These are phyloP conservation scores for Tinamus guttatus DNA, from an alignment of 2,113 vertebrate genomes.

Conservation along the genomic window DNA sequence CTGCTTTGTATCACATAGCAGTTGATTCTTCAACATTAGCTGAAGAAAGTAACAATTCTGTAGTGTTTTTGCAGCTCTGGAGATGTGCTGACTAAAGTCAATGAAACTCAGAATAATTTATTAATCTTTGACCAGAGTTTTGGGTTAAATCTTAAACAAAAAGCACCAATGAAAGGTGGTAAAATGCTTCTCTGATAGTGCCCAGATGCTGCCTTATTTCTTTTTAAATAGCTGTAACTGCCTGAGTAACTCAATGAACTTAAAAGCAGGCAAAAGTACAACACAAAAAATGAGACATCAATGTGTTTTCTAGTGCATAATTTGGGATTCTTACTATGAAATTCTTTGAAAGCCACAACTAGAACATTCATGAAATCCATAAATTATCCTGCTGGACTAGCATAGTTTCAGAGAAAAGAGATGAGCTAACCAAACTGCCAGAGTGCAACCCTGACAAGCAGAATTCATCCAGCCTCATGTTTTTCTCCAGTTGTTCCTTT, in stretches of 20 bases:
- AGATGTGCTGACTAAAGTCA: background rate
- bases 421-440: background rate
- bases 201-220: background rate
- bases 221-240: background rate
- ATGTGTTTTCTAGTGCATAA: background rate
- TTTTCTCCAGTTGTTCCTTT: background rate
- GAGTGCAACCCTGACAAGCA: background rate
- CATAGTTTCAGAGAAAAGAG: background rate
- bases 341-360: background rate
- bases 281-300: background rate
- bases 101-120: background rate
- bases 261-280: background rate
- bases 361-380: background rate
- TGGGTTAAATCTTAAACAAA: background rate
- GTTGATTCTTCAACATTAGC: background rate
- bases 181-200: background rate
- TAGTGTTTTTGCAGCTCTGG: background rate
- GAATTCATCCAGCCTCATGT: background rate
- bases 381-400: background rate
- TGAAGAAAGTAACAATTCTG: background rate
- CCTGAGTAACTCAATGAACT: background rate
- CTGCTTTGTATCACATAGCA: background rate
- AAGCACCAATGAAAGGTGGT: fast-evolving
- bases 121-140: background rate
- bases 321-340: background rate